A percentile compares a stretch with the other conserved stretches of the same genome.
Evolutionary conservation across 2,113 vertebrate species (phyloP).

Genomic region (Parus major): DNA sequence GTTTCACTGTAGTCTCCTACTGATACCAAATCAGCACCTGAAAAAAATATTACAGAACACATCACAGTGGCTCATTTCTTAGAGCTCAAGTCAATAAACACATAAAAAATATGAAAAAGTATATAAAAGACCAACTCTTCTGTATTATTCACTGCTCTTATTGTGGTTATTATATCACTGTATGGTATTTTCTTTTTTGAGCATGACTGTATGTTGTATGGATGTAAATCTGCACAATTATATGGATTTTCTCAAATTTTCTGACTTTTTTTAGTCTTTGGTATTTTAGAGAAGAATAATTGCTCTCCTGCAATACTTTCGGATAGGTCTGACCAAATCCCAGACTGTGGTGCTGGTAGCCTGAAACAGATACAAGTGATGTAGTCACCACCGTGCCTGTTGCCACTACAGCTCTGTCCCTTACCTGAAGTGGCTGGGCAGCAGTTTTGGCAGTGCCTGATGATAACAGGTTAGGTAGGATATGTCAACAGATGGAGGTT

Average conservation of each 20-base stretch:
- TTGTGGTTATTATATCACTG: not conserved
- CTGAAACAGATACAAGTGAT: not conserved
- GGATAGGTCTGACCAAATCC: not conserved
- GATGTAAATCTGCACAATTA: not conserved
- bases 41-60: not conserved
- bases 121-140: not conserved
- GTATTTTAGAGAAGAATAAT: not conserved
- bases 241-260: not conserved
- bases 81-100: not conserved
- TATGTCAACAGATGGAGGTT: not conserved
- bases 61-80: not conserved
- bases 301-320: not conserved
- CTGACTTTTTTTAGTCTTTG: not conserved
- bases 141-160: not conserved
- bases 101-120: not conserved
- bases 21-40: slow-evolving; percentile 78
- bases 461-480: not conserved
- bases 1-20: slow-evolving; percentile 76
- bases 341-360: not conserved
- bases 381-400: not conserved
- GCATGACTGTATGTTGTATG: not conserved
- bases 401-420: not conserved
- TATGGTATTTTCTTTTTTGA: not conserved
- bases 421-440: not conserved
- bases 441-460: not conserved